Conservation (phyloP, 2,113 vertebrate species). For the Siphamia tubifer region DNA sequence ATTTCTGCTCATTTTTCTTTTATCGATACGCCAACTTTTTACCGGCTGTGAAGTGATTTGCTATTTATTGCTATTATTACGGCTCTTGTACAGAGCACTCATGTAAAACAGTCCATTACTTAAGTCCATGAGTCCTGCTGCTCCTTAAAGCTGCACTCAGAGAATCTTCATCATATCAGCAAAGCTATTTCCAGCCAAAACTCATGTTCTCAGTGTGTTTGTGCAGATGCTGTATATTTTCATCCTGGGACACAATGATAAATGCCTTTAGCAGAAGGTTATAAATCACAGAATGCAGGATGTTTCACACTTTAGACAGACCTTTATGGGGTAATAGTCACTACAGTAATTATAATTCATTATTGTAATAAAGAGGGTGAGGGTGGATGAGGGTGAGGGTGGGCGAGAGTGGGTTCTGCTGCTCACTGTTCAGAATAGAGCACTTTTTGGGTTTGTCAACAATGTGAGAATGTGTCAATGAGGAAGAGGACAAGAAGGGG, state of each 20-base stretch:
- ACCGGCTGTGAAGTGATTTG: too few relatives aligned
- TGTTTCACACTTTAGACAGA: constrained; percentile 48
- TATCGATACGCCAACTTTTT: too few relatives aligned
- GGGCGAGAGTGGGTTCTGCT: constrained; percentile 22
- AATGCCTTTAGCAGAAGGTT: constrained; percentile 38
- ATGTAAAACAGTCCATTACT: too few relatives aligned
- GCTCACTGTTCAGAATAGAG: constrained; percentile 26
- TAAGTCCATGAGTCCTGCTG: too few relatives aligned
- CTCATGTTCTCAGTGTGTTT: constrained; percentile 1
- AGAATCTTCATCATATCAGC: too few relatives aligned
- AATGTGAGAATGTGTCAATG: constrained; percentile 26
- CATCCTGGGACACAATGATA: constrained; percentile 34
- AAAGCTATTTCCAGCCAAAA: background rate
- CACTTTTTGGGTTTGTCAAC: constrained; percentile 27
- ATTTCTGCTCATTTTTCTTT: too few relatives aligned
- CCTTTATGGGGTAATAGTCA: constrained; percentile 52
- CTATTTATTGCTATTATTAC: too few relatives aligned
- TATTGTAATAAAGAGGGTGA: constrained; percentile 58
- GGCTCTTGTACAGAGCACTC: too few relatives aligned
- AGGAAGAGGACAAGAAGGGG: background rate
- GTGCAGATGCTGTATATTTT: constrained; percentile 42
- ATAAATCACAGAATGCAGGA: constrained; percentile 57
- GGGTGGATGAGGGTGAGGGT: constrained; percentile 20
- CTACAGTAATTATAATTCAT: constrained; percentile 69
- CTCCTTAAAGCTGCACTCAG: too few relatives aligned